A percentile compares a stretch with the other conserved stretches of the same genome.
These are phyloP conservation scores for Hepsetus odoe DNA, from an alignment of 2,113 vertebrate genomes.

Conservation along the genomic window DNA sequence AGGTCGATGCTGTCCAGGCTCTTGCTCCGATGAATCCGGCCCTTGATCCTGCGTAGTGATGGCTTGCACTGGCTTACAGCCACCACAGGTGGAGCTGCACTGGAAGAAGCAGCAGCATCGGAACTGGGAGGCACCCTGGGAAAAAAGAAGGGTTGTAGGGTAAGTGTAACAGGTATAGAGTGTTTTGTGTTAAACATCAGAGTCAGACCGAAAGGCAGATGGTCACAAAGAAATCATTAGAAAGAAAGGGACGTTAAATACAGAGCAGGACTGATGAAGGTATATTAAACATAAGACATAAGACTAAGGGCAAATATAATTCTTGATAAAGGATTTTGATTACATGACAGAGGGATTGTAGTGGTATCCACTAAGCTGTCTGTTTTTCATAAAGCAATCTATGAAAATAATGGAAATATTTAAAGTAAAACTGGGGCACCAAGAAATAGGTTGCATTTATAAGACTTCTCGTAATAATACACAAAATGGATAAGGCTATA, in stretches of 20 bases:
- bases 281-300: background rate
- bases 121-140: slow-evolving; percentile 82
- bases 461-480: too few species aligned
- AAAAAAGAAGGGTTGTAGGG: background rate
- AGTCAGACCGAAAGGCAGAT: background rate
- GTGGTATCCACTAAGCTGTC: too few species aligned
- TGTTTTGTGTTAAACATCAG: background rate
- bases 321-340: too few species aligned
- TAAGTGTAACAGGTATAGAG: background rate
- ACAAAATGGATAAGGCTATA: background rate
- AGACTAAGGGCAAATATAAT: slow-evolving; percentile 29
- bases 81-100: slow-evolving; percentile 79
- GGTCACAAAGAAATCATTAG: background rate
- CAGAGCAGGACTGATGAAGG: background rate
- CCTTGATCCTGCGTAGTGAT: slow-evolving; percentile 93
- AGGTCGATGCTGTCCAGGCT: slow-evolving; percentile 94
- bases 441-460: too few species aligned
- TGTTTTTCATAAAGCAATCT: too few species aligned
- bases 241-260: background rate
- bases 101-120: slow-evolving; percentile 81
- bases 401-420: too few species aligned
- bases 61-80: slow-evolving; percentile 90
- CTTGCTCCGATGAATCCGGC: slow-evolving; percentile 93
- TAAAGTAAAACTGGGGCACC: too few species aligned
- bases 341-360: too few species aligned